Conservation (phyloP, 2,888 invertebrate species). For the Drosophila trichaetosa region DNA sequence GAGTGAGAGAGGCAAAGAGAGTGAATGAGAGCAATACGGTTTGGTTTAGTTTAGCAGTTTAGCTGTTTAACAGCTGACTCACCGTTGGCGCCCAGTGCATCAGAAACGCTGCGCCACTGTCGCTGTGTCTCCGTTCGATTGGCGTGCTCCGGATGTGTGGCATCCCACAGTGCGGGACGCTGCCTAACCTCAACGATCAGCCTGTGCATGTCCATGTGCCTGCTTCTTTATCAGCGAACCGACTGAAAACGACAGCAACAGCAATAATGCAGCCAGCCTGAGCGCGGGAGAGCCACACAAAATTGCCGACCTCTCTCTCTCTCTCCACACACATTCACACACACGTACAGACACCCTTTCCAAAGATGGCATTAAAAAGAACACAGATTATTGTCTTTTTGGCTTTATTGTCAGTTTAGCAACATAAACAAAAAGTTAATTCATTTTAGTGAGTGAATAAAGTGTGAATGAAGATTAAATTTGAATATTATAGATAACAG, state of each 20-base stretch:
- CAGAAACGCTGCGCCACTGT: conserved; percentile 71
- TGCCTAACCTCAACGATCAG: conserved; percentile 76
- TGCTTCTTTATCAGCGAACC: conserved; percentile 77
- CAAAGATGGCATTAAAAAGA: not conserved
- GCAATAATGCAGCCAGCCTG: conserved; percentile 34
- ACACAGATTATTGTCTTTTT: not conserved
- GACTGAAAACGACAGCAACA: conserved; percentile 65
- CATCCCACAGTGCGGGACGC: conserved; percentile 77
- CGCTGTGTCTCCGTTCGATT: conserved; percentile 66
- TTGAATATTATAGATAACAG: not conserved
- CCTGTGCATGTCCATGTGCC: conserved; percentile 75
- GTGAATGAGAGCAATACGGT: not conserved
- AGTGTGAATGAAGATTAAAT: not conserved
- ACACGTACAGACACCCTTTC: conserved; percentile 1
- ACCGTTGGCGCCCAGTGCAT: conserved; percentile 65
- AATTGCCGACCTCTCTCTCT: conserved; percentile 30
- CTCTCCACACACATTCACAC: not conserved
- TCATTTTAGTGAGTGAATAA: not conserved
- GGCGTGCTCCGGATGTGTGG: conserved; percentile 68
- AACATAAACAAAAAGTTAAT: not conserved
- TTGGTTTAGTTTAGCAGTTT: conserved; percentile 12
- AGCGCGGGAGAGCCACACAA: conserved; percentile 15
- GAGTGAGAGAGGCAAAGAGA: not conserved
- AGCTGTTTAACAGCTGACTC: conserved; percentile 41
- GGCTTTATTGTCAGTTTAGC: not conserved